Base-by-base conservation (phyloP, 2,797 vertebrate genomes). In the Rhinophrynus dorsalis region DNA sequence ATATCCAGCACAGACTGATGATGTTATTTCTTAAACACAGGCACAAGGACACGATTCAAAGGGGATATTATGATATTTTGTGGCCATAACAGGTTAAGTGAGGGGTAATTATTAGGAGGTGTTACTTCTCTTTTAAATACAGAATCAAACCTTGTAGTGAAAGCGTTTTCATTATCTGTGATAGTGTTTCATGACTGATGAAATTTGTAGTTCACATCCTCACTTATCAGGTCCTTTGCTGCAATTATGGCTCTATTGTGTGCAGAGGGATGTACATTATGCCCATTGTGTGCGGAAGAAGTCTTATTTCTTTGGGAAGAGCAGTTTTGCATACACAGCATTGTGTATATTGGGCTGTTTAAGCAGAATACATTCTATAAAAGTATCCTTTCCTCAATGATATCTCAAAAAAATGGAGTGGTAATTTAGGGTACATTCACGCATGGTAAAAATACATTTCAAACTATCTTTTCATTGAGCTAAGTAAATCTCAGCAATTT, bases 211-310 rank as follows among this genome's bases (percentile, higher is more conserved):
- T 65, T 66, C 61, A 65, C 45, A 51, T 59, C 59, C 26, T 33
- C 45, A 59, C 61, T 58, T 72, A 72, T 66, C 61, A 66, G 69
- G 69, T 72, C 69, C 52, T 65, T 59, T 59, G 38, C 61, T 66
- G 69, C 69, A 72, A 72, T 72, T 72, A 72, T 44, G 45, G 30
- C 61, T 65, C 45, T 52, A 72, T 72, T 72, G 69, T 72, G 45
- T 57, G n/a, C 24, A 59, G 54, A 66, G 50, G 61, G 69, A 72
- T 72, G 69, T 72, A 72, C 69, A 72, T 72, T 59, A 72, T 72
- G 69, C 61, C 61, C 69, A 72, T 72, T 72, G 69, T 72, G 44
- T 59, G 54, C 20, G 10, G 59, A 59, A 72, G 60, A 65, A 72
- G 52, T 18, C 6, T 18, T 24, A 48, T 51, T 72, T 51, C 54